phyloP scores from a whole-genome alignment of 2,888 invertebrate genomes.

The Philereme vetulata region DNA sequence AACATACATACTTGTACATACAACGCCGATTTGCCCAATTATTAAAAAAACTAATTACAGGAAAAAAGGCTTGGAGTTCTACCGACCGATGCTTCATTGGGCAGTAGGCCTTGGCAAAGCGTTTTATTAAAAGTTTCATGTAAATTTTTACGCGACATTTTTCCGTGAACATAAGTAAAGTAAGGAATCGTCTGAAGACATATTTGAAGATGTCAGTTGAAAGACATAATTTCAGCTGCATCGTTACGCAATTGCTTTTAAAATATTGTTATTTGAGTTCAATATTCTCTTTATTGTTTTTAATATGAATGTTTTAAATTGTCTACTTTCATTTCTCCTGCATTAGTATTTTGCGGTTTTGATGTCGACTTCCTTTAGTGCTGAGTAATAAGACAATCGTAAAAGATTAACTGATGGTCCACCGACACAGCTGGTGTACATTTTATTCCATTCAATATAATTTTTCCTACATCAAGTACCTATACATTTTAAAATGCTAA shows the following conservation, averaged over 20 bases:
- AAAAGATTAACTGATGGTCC: not conserved
- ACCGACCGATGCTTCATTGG: constrained; percentile 7
- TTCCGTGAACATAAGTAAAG: constrained; percentile 14
- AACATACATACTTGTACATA: no score
- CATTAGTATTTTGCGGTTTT: constrained; percentile 2
- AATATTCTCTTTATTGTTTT: constrained; percentile 29
- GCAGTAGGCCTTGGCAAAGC: not conserved
- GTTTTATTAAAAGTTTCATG: constrained; percentile 41
- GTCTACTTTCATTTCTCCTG: not conserved
- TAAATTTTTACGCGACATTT: constrained; percentile 51
- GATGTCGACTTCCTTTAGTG: constrained; percentile 5
- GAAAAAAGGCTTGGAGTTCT: no score
- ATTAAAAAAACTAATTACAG: no score
- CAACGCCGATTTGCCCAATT: no score
- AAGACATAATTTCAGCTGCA: constrained; percentile 45
- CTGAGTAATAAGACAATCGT: not conserved
- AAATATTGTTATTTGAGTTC: constrained; percentile 27
- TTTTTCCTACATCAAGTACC: not conserved
- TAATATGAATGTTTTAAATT: constrained; percentile 1
- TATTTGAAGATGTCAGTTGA: constrained; percentile 45
- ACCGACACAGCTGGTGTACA: not conserved
- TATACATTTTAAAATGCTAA: no score
- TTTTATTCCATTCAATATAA: not conserved
- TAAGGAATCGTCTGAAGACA: constrained; percentile 29
- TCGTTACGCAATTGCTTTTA: constrained; percentile 37